Base-by-base conservation (phyloP, 2,113 vertebrate genomes). In the Tetrax tetrax region DNA sequence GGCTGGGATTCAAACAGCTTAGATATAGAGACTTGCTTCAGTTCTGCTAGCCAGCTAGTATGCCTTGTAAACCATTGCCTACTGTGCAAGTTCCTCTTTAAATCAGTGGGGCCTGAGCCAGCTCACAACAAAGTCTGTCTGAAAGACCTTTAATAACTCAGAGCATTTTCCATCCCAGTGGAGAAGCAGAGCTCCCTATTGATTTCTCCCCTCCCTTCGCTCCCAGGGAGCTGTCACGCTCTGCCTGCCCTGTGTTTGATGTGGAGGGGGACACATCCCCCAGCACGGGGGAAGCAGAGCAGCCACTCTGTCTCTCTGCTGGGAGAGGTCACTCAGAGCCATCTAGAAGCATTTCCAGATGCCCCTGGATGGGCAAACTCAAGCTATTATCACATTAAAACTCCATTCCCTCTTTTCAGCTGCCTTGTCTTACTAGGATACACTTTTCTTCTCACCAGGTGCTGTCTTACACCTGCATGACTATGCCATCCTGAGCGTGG, bases 391-490 rank as follows among this genome's bases (percentile, higher is more conserved):
- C 64, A 17, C 41, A 13, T 24, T 2, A 72, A 77, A n/a, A 31
- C 17, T 53, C 15, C 0, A 6, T 28, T 66, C 41, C 57, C 84
- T 19, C 37, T 12, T 22, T 48, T 48, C 77, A 27, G 38, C 22
- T 11, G 16, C 33, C 14, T 7, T 3, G 14, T 10, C 80, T 93
- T 51, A 72, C 10, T 23, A 7, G 48, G 21, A 4, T 28, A 5
- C 15, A 14, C 59, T 54, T 61, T 47, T 83, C 37, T 27, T 77
- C 35, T 71, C 50, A 4, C 57, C 94, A 99, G 99, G 99, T 29
- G 99, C 98, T n/a, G 99, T 98, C 7, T 97, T 99, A 53, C 99
- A 99, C 38, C 57, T 99, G 84, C 99, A 99, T 1, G 98, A 99
- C 96, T 97, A 98, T 2, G 93, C 98, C 84, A 97, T 99, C 80